Percentiles rank a stretch among this genome's conserved stretches.
Evolutionary conservation across 2,113 vertebrate genomes (phyloP).

Genomic region (Daboia siamensis): DNA sequence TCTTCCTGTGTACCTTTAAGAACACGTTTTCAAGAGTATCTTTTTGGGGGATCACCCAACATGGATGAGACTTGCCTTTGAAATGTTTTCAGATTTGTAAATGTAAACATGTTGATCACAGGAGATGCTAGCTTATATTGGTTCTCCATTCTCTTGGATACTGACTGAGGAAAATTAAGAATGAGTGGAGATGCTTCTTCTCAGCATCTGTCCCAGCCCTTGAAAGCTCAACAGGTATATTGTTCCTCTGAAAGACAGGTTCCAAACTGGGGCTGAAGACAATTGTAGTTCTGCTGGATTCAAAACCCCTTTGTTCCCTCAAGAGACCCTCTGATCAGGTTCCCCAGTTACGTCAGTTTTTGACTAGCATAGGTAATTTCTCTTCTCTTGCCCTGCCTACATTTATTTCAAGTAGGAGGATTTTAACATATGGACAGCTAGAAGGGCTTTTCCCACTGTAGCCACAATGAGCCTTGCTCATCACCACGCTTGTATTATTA

Average conservation of each 20-base stretch:
- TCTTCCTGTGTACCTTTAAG: background rate
- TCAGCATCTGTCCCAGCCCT: background rate
- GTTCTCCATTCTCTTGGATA: background rate
- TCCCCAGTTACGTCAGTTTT: background rate
- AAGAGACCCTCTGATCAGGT: background rate
- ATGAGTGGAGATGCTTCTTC: background rate
- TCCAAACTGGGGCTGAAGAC: background rate
- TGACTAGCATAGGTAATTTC: background rate
- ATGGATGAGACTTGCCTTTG: background rate
- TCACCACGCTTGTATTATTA: background rate
- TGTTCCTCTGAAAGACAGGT: background rate
- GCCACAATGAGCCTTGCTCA: background rate
- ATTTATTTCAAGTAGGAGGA: background rate
- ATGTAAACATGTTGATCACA: background rate
- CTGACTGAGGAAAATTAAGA: background rate
- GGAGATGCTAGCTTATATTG: background rate
- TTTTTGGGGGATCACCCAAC: background rate
- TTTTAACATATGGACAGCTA: background rate
- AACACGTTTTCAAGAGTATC: background rate
- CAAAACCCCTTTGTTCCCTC: background rate
- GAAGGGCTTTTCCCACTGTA: background rate
- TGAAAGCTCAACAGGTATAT: background rate
- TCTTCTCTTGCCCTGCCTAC: background rate
- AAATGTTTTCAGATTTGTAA: background rate
- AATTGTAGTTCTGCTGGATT: background rate